Conservation (phyloP, 2,888 invertebrate genomes). For the Dryadula phaetusa region DNA sequence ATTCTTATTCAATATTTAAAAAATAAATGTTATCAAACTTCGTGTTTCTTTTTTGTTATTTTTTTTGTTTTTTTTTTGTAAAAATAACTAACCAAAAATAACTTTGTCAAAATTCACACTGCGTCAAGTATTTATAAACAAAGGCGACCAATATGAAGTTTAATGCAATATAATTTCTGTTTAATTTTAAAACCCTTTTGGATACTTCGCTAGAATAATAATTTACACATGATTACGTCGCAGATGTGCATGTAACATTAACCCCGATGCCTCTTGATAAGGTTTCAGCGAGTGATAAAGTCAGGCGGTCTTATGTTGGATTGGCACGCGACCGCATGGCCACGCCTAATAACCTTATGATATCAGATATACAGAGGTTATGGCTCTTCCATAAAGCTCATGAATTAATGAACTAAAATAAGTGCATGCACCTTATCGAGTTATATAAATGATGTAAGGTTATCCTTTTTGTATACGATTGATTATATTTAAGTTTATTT, state of each 20-base stretch:
- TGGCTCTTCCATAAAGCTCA: slow-evolving; percentile 42
- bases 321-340: slow-evolving; percentile 71
- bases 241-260: slow-evolving; percentile 46
- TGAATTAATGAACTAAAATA: slow-evolving; percentile 19
- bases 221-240: slow-evolving; percentile 40
- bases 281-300: slow-evolving; percentile 60
- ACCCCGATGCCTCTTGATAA: slow-evolving; percentile 55
- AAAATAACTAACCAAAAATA: no score
- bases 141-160: slow-evolving; percentile 58
- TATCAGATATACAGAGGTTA: slow-evolving; percentile 56
- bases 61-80: no score
- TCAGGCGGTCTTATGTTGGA: slow-evolving; percentile 62
- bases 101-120: no score
- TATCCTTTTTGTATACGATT: no score
- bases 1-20: slow-evolving; percentile 66
- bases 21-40: no score
- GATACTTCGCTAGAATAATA: slow-evolving; percentile 24
- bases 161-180: background rate
- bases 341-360: slow-evolving; percentile 53
- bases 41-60: background rate
- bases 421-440: background rate
- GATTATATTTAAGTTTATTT: no score
- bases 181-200: slow-evolving; percentile 12
- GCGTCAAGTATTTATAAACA: slow-evolving; percentile 36
- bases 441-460: background rate